A percentile compares a stretch with the other conserved stretches of the same genome.
These are phyloP conservation scores for Carassius carassius DNA, from an alignment of 2,113 vertebrate species.

Conservation along the genomic window DNA sequence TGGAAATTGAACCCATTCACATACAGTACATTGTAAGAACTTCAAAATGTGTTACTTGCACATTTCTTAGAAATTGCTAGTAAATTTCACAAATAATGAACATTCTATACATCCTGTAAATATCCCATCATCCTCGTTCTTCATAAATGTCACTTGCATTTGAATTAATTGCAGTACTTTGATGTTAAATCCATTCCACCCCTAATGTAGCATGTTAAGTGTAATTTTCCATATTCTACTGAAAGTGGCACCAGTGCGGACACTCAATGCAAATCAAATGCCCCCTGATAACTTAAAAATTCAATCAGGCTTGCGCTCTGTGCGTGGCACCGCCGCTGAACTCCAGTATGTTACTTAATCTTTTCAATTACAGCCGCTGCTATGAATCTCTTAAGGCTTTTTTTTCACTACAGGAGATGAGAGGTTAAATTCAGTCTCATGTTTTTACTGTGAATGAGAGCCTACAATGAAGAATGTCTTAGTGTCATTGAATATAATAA, in stretches of 20 bases:
- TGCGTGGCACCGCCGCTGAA: not conserved
- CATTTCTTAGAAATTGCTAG: too few relatives aligned
- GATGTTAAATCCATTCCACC: not conserved
- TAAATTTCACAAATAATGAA: too few relatives aligned
- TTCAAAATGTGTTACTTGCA: too few relatives aligned
- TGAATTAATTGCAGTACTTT: constrained; percentile 1
- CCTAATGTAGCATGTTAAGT: constrained; percentile 4
- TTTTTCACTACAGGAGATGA: not conserved
- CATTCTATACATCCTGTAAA: not conserved
- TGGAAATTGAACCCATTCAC: too few relatives aligned
- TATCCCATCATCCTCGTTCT: not conserved
- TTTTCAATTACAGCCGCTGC: constrained; percentile 3
- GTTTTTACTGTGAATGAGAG: not conserved
- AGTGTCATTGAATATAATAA: not conserved
- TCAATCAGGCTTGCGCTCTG: not conserved
- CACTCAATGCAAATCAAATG: constrained; percentile 33
- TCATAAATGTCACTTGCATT: not conserved
- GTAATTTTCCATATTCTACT: not conserved
- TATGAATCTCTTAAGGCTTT: constrained; percentile 5
- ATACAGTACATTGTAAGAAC: too few relatives aligned
- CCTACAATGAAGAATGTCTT: not conserved
- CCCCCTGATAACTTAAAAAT: constrained; percentile 15
- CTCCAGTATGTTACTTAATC: constrained; percentile 31
- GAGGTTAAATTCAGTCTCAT: not conserved
- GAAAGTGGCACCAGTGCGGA: not conserved